phyloP scores from a whole-genome alignment of 2,797 vertebrate genomes.

The Vireo griseus region DNA sequence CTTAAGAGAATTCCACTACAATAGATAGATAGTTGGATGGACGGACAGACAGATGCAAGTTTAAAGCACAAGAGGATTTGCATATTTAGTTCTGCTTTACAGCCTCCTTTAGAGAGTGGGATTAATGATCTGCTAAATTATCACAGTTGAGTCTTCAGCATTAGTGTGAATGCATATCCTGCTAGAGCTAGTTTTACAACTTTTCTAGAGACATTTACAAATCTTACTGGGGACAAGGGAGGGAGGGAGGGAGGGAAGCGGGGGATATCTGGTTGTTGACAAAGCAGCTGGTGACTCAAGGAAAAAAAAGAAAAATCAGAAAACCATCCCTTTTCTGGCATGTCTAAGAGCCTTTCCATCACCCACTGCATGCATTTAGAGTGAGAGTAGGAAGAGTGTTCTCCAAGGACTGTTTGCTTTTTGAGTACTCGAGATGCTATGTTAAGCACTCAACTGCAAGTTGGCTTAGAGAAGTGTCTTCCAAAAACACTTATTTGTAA shows the following conservation, averaged over 20 bases:
- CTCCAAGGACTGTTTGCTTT: conserved; percentile 54
- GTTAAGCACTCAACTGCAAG: conserved; percentile 49
- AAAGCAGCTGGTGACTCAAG: conserved; percentile 28
- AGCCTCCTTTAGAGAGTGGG: conserved; percentile 70
- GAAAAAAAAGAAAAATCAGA: conserved; percentile 21
- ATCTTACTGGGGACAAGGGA: background rate
- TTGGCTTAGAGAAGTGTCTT: conserved; percentile 34
- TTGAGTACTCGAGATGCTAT: conserved; percentile 27
- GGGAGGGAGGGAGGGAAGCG: background rate
- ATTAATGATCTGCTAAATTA: conserved; percentile 79
- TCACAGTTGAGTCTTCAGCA: conserved; percentile 66
- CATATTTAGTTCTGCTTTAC: conserved; percentile 76
- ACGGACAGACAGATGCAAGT: conserved; percentile 69
- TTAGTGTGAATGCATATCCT: conserved; percentile 38
- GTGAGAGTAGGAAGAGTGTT: background rate
- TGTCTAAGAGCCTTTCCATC: conserved; percentile 46
- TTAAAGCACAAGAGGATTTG: conserved; percentile 72
- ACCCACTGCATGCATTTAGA: conserved; percentile 21
- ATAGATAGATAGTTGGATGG: conserved; percentile 60
- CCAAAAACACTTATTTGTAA: conserved; percentile 34
- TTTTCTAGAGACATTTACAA: conserved; percentile 46
- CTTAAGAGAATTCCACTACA: conserved; percentile 56
- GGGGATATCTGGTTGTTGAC: background rate
- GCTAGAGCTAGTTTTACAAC: conserved; percentile 54
- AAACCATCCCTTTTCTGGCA: conserved; percentile 1